Percentiles rank a stretch among this genome's conserved stretches.
phyloP scores from a whole-genome alignment of 2,797 vertebrate species.

The Furcifer pardalis region DNA sequence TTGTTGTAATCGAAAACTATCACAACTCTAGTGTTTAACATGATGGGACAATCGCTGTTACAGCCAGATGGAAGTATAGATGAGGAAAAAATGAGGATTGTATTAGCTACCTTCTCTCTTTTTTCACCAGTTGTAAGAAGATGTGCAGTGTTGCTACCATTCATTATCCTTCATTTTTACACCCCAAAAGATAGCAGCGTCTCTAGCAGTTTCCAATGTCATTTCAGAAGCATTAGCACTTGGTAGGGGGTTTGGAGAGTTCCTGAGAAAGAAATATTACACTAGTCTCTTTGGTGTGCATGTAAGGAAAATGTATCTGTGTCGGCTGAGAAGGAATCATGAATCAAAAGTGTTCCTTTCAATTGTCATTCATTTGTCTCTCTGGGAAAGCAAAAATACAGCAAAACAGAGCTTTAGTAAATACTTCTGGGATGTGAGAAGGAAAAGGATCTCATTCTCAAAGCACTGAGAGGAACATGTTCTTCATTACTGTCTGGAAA shows the following conservation, averaged over 20 bases:
- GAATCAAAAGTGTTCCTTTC: constrained; percentile 44
- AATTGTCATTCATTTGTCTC: constrained; percentile 40
- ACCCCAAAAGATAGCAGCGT: constrained; percentile 23
- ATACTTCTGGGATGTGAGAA: constrained; percentile 31
- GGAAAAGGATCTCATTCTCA: constrained; percentile 18
- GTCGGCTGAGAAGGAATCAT: constrained; percentile 17
- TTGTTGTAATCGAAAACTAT: neutral
- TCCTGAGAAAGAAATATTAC: constrained; percentile 29
- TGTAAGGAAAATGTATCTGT: neutral
- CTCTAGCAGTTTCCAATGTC: constrained; percentile 16
- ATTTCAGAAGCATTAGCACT: constrained; percentile 51
- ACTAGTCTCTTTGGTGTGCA: constrained; percentile 42
- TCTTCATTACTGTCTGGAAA: neutral
- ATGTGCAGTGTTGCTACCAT: constrained; percentile 34
- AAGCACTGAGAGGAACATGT: constrained; percentile 10
- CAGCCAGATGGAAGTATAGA: neutral
- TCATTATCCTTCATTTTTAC: constrained; percentile 38
- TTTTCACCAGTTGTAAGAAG: constrained; percentile 6
- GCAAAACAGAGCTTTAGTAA: constrained; percentile 22
- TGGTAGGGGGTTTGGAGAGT: constrained; percentile 51
- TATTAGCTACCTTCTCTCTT: neutral
- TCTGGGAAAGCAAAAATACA: constrained; percentile 25
- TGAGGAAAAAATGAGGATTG: neutral
- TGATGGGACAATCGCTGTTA: constrained; percentile 9
- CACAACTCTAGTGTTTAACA: neutral